Evolutionary conservation across 2,113 vertebrate species (phyloP).

Genomic region (Perca flavescens): DNA sequence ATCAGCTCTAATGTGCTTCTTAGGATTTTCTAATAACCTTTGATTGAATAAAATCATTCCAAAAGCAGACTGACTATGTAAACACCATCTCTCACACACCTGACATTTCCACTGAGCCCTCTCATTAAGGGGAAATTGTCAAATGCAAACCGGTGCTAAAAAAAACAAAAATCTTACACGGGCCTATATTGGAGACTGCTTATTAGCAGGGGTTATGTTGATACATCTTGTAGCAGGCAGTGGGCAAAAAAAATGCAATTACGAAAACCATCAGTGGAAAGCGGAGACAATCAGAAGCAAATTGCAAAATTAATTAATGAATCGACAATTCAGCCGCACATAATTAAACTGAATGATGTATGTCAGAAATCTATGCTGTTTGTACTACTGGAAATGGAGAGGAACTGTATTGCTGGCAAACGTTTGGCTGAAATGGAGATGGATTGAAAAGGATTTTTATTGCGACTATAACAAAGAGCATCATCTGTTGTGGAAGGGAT

Average conservation of each 20-base stretch:
- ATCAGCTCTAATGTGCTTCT: slow-evolving; percentile 50
- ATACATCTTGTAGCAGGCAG: slow-evolving; percentile 35
- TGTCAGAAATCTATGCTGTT: slow-evolving; percentile 49
- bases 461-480: slow-evolving; percentile 45
- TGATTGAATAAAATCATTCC: slow-evolving; percentile 60
- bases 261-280: slow-evolving; percentile 54
- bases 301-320: slow-evolving; percentile 74
- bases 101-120: neutral
- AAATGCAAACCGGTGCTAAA: neutral
- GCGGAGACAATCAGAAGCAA: slow-evolving; percentile 66
- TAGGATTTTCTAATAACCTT: slow-evolving; percentile 62
- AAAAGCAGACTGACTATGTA: slow-evolving; percentile 21
- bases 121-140: slow-evolving; percentile 20
- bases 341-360: slow-evolving; percentile 64
- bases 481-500: slow-evolving; percentile 28
- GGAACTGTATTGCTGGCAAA: slow-evolving; percentile 32
- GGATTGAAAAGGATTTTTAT: slow-evolving; percentile 46
- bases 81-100: slow-evolving; percentile 15
- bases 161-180: neutral
- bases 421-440: slow-evolving; percentile 53
- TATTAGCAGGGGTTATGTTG: slow-evolving; percentile 40
- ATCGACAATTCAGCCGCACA: slow-evolving; percentile 53
- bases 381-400: slow-evolving; percentile 44
- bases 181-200: slow-evolving; percentile 14
- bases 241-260: slow-evolving; percentile 61